Conservation (phyloP, 2,113 vertebrate species). For the Hippocampus abdominalis region DNA sequence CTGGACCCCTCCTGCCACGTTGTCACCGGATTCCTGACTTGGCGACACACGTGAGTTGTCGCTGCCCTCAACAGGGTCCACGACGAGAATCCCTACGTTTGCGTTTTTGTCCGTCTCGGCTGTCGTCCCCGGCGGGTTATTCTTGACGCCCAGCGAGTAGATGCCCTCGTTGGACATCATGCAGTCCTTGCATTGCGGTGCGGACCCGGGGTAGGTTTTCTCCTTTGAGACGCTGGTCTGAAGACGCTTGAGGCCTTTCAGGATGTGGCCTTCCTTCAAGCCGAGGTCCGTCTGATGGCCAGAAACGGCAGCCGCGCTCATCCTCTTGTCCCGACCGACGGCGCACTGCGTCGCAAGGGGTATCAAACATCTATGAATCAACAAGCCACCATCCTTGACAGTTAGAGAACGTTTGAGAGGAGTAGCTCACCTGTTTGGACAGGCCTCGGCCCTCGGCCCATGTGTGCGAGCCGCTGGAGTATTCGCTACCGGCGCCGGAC, state of each 20-base stretch:
- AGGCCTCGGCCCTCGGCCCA: slow-evolving; percentile 79
- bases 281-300: slow-evolving; percentile 80
- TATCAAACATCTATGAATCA: background rate
- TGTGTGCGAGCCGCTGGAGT: slow-evolving; percentile 85
- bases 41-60: slow-evolving; percentile 65
- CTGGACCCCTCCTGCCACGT: slow-evolving; percentile 48
- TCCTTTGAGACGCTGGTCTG: slow-evolving; percentile 80
- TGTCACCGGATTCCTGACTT: slow-evolving; percentile 59
- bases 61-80: slow-evolving; percentile 76
- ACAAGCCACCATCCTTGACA: too few species aligned
- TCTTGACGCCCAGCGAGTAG: slow-evolving; percentile 83
- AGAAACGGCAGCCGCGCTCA: slow-evolving; percentile 78
- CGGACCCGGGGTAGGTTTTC: slow-evolving; percentile 72
- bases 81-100: slow-evolving; percentile 23
- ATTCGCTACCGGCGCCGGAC: slow-evolving; percentile 85
- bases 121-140: slow-evolving; percentile 45
- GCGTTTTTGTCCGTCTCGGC: slow-evolving; percentile 51
- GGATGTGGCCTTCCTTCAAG: slow-evolving; percentile 85
- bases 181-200: slow-evolving; percentile 86
- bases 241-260: slow-evolving; percentile 84
- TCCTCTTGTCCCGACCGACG: slow-evolving; percentile 80
- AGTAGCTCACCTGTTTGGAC: slow-evolving; percentile 74
- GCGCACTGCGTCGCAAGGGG: slow-evolving; percentile 69
- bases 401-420: background rate
- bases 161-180: slow-evolving; percentile 93